Percentiles rank a stretch among this genome's conserved stretches.
Conservation (phyloP, 2,888 invertebrate genomes). For the Lypha dubia region DNA sequence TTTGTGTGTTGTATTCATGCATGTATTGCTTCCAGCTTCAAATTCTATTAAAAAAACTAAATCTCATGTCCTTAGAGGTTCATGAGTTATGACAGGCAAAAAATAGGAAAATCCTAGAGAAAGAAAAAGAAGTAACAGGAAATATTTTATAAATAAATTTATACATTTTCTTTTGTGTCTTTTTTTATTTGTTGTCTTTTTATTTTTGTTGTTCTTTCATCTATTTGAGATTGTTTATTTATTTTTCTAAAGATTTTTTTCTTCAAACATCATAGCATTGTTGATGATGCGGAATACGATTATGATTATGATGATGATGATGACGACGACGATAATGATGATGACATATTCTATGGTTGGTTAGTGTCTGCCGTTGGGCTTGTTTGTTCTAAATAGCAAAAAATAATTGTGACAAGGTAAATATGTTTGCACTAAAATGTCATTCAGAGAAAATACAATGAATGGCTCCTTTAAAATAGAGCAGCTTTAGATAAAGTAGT, state of each 20-base stretch:
- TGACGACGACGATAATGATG: background rate
- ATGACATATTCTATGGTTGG: background rate
- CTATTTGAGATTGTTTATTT: background rate
- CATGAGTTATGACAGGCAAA: slow-evolving; percentile 48
- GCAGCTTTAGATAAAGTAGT: background rate
- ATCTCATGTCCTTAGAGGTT: slow-evolving; percentile 34
- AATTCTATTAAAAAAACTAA: slow-evolving; percentile 50
- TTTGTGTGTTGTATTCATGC: slow-evolving; percentile 12
- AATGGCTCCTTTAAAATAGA: slow-evolving; percentile 3
- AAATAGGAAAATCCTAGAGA: background rate
- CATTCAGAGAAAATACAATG: slow-evolving; percentile 3
- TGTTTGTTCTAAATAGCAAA: slow-evolving; percentile 25
- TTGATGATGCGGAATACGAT: slow-evolving; percentile 1
- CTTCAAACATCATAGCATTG: background rate
- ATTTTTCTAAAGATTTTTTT: background rate
- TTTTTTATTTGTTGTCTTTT: background rate
- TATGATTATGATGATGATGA: background rate
- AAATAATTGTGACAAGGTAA: slow-evolving; percentile 34
- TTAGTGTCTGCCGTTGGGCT: slow-evolving; percentile 11
- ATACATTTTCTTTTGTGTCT: background rate
- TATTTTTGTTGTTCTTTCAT: no score
- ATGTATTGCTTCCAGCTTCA: slow-evolving; percentile 24
- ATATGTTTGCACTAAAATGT: slow-evolving; percentile 36
- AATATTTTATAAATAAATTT: slow-evolving; percentile 12
- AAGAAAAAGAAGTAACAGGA: slow-evolving; percentile 24